Base-by-base conservation (phyloP, 1,140 invertebrate species). In the Dendroctonus valens region DNA sequence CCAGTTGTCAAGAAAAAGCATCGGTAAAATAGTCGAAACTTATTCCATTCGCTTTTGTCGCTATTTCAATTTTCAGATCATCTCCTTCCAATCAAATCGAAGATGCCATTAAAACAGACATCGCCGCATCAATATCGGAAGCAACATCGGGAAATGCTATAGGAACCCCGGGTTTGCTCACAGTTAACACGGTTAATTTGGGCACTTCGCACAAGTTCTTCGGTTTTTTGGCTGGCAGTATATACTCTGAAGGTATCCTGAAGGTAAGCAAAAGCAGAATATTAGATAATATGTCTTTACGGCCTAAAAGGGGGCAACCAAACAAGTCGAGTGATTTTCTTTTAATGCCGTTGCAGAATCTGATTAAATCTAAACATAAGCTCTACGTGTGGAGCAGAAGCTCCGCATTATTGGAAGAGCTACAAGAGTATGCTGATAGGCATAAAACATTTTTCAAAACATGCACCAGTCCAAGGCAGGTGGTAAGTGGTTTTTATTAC, bases 351-450 rank as follows among this genome's bases (percentile, higher is more conserved):
- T 44, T 51, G 8, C 50, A 65, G 65, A 97, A 97, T 79, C 83
- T 98, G 15, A 86, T 98, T 63, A 93, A 93, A 76, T 96, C 94
- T 51, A 94, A 94, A 6, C 96, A 98, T 80, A 89, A 90, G 74
- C 92, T 98, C 6, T 87, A 92, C 70, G 88, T 98, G 41, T 98
- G 95, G 95, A 98, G 97, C 81, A 86, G 94, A 73, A 93, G 93
- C 69, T 85, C 89, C 38, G 87, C 90, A 57, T 97, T 96, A 89
- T 65, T 58, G 44, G 63, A 60, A 9, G 51, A 61, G 15, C 41
- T 69, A 38, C 48, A 67, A 48, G 48, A 59, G n/a, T 60, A 46
- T 55, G 65, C 65, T 40, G 51, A 59, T 38, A 42, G 46, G 15
- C 65, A 67, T 8, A 48, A 54, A 37, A 60, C 57, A n/a, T 54